Percentiles rank a stretch among this genome's conserved stretches.
These are phyloP conservation scores for Resseliella maxima DNA, from an alignment of 2,888 invertebrate species.

Conservation along the genomic window DNA sequence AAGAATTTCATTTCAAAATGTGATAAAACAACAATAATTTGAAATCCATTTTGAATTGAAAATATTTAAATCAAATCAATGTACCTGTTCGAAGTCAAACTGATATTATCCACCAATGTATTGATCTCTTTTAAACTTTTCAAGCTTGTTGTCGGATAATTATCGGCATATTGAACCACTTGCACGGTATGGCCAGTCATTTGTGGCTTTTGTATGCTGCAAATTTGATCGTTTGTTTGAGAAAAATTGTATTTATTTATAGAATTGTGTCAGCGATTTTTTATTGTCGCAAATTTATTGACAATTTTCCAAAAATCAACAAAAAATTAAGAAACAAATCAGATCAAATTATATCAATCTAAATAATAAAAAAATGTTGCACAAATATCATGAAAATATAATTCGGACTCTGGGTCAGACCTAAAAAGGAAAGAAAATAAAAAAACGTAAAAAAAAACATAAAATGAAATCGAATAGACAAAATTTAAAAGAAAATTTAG, in stretches of 20 bases:
- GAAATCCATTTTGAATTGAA: constrained; percentile 3
- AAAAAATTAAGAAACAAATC: background rate
- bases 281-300: background rate
- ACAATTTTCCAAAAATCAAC: background rate
- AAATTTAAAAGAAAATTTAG: constrained; percentile 55
- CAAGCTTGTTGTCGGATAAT: constrained; percentile 72
- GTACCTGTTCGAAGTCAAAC: constrained; percentile 67
- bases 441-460: background rate
- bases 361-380: constrained; percentile 60
- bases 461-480: constrained; percentile 54
- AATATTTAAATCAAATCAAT: background rate
- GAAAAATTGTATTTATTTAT: too few species aligned
- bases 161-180: constrained; percentile 74
- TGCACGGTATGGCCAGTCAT: constrained; percentile 67
- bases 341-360: constrained; percentile 48
- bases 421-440: constrained; percentile 59
- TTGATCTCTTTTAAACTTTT: constrained; percentile 71
- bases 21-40: too few species aligned
- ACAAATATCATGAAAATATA: constrained; percentile 65
- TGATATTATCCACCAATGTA: constrained; percentile 65
- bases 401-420: constrained; percentile 64
- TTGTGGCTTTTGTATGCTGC: constrained; percentile 10
- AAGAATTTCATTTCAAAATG: too few species aligned
- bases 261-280: too few species aligned
- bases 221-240: constrained; percentile 56